Evolutionary conservation across 2,888 invertebrate genomes (phyloP), one percentile per base, ranked within the genome.

Genomic region (Anoncus sp.): DNA sequence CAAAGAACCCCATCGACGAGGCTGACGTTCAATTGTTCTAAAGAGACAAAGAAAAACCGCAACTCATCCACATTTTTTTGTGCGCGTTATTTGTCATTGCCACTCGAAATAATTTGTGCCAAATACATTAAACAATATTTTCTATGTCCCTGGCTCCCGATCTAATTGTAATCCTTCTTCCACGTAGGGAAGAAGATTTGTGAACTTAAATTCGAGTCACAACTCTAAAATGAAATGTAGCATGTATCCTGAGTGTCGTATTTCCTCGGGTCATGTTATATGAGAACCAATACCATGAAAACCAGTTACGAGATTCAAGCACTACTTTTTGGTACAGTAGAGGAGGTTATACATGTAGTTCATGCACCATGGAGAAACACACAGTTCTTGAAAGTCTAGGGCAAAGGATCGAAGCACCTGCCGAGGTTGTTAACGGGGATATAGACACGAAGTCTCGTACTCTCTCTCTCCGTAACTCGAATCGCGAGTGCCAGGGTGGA

Each of bases 401-500:
- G n/a, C 49, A 38, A 73, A 73, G 49, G 59, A 73, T 59, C 47
- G 70, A 62, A 78, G 70, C 74, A 74, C 77, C 74, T 78, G 78
- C 62, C 57, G 71, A 74, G 70, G 78, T 67, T 75, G 78, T 78
- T 78, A 71, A 78, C 74, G 70, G 66, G 60, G 69, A 47, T 71
- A 78, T 49, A 75, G 73, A 70, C 65, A 77, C 60, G 60, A 38
- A 47, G 53, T 40, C 53, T 71, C 51, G 14, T n/a, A n/a, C n/a
- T n/a, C n/a, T n/a, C n/a, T n/a, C n/a, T n/a, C n/a, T n/a, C n/a
- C n/a, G n/a, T n/a, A n/a, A n/a, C 45, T 49, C 49, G 66, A 67
- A 72, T 69, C 45, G 70, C 59, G 73, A 59, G 73, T 63, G n/a
- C n/a, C n/a, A 51, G 65, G 43, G 65, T 43, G 55, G 35, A 59